Conservation (phyloP, 2,797 vertebrate species). For the Zalophus californianus region DNA sequence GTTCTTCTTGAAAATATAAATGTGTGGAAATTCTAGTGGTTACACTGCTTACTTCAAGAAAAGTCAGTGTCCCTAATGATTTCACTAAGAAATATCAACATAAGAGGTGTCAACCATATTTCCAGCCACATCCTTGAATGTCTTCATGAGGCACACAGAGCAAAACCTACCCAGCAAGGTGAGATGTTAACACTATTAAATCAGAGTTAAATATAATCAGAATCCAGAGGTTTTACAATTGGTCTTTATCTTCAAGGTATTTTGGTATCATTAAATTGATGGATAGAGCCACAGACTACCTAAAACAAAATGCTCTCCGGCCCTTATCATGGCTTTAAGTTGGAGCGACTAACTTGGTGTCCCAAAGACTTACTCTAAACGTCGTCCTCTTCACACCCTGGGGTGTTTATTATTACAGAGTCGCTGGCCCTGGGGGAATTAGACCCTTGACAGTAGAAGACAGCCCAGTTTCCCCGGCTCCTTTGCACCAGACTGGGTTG, state of each 20-base stretch:
- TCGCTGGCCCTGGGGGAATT: neutral
- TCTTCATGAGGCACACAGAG: neutral
- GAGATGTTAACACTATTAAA: neutral
- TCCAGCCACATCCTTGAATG: neutral
- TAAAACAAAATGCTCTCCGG: conserved; percentile 56
- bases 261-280: conserved; percentile 55
- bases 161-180: neutral
- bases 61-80: conserved; percentile 1
- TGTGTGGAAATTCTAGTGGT: neutral
- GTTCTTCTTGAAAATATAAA: conserved; percentile 51
- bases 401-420: neutral
- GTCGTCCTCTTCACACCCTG: neutral
- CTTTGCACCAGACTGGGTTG: neutral
- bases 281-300: neutral
- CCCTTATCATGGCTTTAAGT: conserved; percentile 18
- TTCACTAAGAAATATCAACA: conserved; percentile 36
- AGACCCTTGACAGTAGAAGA: neutral
- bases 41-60: conserved; percentile 37
- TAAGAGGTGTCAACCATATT: neutral
- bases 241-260: conserved; percentile 53
- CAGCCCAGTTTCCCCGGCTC: neutral
- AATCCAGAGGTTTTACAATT: neutral
- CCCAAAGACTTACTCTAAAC: conserved; percentile 35
- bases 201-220: neutral
- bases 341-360: neutral